Conservation (phyloP, 2,888 invertebrate species). For the Chrysolina oricalcia region DNA sequence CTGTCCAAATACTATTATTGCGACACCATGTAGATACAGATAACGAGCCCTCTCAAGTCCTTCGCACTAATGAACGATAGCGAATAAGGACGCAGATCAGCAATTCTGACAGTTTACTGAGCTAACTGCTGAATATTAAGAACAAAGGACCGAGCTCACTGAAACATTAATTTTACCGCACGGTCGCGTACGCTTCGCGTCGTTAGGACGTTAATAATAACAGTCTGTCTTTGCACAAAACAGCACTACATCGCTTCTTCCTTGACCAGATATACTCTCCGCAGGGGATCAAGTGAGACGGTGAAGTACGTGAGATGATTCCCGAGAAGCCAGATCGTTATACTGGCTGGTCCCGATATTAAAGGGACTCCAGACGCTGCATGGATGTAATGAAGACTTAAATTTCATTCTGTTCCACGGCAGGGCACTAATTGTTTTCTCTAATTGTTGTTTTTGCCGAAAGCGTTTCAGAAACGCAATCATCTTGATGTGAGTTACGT, state of each 20-base stretch:
- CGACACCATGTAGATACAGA: no score
- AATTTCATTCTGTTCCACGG: slow-evolving; percentile 15
- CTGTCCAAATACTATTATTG: no score
- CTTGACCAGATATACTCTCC: slow-evolving; percentile 51
- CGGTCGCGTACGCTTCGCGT: neutral
- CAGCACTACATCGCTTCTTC: slow-evolving; percentile 50
- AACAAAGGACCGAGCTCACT: slow-evolving; percentile 35
- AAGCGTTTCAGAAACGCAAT: slow-evolving; percentile 20
- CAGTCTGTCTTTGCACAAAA: slow-evolving; percentile 62
- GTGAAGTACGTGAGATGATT: slow-evolving; percentile 45
- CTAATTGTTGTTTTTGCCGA: slow-evolving; percentile 24
- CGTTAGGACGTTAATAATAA: slow-evolving; percentile 32
- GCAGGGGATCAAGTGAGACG: slow-evolving; percentile 50
- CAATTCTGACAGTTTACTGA: slow-evolving; percentile 16
- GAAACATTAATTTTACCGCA: slow-evolving; percentile 37
- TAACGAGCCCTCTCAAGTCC: no score
- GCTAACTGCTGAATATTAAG: slow-evolving; percentile 37
- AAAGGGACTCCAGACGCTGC: slow-evolving; percentile 34
- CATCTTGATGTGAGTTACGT: slow-evolving; percentile 29
- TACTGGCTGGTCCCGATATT: slow-evolving; percentile 37
- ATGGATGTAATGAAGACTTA: slow-evolving; percentile 21
- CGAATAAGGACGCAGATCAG: neutral
- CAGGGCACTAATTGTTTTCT: slow-evolving; percentile 17
- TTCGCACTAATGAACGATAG: neutral
- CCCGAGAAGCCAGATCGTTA: slow-evolving; percentile 39